Conservation (phyloP, 2,113 vertebrate genomes). For the Zootoca vivipara region DNA sequence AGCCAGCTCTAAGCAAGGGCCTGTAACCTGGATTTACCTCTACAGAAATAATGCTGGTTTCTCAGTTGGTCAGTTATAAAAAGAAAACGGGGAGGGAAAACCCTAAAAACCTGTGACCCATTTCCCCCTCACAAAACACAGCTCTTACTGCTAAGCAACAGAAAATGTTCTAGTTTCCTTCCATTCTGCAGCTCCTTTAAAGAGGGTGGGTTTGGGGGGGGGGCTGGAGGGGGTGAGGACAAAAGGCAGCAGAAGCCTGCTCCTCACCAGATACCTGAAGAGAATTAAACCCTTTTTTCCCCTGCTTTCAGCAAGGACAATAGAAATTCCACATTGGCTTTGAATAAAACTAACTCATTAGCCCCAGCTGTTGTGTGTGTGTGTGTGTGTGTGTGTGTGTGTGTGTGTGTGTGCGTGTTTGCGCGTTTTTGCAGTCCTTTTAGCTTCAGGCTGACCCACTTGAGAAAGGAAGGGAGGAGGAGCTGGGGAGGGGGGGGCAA, state of each 20-base stretch:
- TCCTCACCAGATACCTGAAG: conserved; percentile 30
- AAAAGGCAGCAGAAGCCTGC: conserved; percentile 22
- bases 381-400: neutral
- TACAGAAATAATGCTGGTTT: neutral
- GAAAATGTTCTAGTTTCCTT: neutral
- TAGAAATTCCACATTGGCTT: neutral
- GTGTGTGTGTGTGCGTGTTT: neutral
- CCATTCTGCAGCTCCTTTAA: conserved; percentile 49
- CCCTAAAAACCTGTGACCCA: neutral
- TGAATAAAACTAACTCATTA: neutral
- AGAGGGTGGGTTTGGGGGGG: neutral
- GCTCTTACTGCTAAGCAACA: neutral
- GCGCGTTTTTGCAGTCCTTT: neutral
- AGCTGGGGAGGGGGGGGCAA: neutral
- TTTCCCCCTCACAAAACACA: conserved; percentile 12
- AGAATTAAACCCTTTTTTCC: conserved; percentile 33
- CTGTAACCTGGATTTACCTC: neutral
- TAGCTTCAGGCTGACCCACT: neutral
- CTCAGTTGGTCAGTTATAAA: neutral
- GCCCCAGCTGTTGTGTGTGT: neutral
- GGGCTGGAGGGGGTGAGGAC: neutral
- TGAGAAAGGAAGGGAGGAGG: neutral
- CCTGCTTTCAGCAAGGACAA: conserved; percentile 53
- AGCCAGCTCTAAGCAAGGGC: neutral
- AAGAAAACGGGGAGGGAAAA: neutral